Evolutionary conservation across 37 sponge, comb jelly and placozoan species (phyloP).

Genomic region (Spongilla lacustris): DNA sequence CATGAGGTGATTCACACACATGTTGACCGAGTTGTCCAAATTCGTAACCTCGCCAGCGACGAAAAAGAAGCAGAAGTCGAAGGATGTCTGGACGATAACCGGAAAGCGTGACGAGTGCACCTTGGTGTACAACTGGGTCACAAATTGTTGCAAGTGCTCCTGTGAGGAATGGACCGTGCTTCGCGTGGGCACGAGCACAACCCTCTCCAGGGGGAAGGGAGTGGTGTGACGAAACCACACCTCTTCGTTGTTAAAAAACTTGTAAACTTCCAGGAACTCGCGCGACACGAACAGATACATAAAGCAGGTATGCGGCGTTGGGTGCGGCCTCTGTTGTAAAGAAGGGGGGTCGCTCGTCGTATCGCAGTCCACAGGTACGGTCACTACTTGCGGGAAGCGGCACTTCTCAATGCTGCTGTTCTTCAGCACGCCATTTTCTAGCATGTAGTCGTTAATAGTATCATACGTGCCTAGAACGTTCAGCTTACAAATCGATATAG

Average conservation of each 20-base stretch:
- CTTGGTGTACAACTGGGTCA: slow-evolving; percentile 30
- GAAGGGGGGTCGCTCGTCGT: neutral
- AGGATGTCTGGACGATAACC: neutral
- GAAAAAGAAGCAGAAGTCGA: neutral
- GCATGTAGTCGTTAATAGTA: slow-evolving; percentile 29
- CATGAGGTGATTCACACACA: neutral
- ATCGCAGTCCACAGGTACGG: slow-evolving; percentile 1
- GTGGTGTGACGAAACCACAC: slow-evolving; percentile 52
- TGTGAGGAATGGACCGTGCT: neutral
- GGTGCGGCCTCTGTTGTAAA: neutral
- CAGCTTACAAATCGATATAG: slow-evolving; percentile 25
- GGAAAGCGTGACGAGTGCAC: neutral
- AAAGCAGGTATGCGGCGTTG: neutral
- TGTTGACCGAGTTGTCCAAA: neutral
- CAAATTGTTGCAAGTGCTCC: neutral
- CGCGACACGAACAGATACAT: slow-evolving; percentile 23
- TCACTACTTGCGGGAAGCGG: slow-evolving; percentile 15
- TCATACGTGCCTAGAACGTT: slow-evolving; percentile 22
- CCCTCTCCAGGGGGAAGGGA: slow-evolving; percentile 39
- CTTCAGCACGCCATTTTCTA: slow-evolving; percentile 5
- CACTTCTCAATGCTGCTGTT: neutral
- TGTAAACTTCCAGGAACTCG: slow-evolving; percentile 30
- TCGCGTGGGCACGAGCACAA: slow-evolving; percentile 8
- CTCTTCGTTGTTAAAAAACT: slow-evolving; percentile 40
- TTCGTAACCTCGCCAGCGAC: neutral